Percentiles rank a stretch among this genome's conserved stretches.
Evolutionary conservation across 2,113 vertebrate genomes (phyloP).

Genomic region (Junco hyemalis): DNA sequence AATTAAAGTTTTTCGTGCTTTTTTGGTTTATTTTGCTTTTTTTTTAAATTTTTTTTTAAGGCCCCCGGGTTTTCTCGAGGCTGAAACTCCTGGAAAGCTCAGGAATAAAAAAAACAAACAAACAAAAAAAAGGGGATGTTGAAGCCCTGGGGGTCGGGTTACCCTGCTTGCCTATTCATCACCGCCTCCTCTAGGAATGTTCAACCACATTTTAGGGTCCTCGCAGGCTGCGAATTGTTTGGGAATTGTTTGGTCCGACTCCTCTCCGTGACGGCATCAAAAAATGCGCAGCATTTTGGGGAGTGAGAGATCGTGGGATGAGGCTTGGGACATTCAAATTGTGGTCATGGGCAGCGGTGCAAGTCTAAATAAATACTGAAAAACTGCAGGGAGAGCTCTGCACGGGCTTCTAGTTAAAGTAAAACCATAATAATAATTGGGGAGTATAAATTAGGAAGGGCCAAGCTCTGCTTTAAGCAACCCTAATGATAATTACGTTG

Average conservation of each 20-base stretch:
- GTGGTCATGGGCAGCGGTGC: background rate
- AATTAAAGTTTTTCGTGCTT: background rate
- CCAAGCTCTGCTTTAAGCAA: background rate
- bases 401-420: background rate
- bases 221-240: background rate
- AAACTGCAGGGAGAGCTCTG: background rate
- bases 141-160: background rate
- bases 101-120: background rate
- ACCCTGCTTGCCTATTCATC: background rate
- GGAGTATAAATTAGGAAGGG: background rate
- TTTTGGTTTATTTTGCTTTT: background rate
- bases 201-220: background rate
- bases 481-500: background rate
- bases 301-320: constrained; percentile 2
- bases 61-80: background rate
- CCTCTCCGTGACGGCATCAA: background rate
- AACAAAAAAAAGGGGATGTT: constrained; percentile 21
- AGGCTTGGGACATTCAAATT: background rate
- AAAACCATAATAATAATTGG: background rate
- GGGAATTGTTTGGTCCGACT: background rate
- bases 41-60: background rate
- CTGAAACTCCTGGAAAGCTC: background rate
- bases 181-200: background rate
- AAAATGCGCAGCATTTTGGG: accelerated
- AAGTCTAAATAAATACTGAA: background rate